These are phyloP conservation scores for Tetragnatha montana DNA, from an alignment of 2,888 invertebrate genomes.

Conservation along the genomic window DNA sequence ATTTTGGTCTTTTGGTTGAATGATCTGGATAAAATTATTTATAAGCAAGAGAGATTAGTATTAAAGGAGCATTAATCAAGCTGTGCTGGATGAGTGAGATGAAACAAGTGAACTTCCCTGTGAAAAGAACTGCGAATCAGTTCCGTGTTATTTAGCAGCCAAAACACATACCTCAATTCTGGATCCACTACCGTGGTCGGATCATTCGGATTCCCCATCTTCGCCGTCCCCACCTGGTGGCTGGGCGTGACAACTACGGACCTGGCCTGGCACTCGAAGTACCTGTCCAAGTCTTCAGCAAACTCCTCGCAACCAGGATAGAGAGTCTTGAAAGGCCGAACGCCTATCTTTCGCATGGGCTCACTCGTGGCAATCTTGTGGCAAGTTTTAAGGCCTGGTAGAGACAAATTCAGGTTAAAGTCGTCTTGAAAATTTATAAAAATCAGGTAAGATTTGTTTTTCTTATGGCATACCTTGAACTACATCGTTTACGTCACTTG, in stretches of 20 bases:
- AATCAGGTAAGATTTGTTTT: too few relatives aligned
- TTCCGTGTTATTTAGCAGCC: too few relatives aligned
- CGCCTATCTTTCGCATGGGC: constrained; percentile 11
- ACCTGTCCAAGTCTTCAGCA: background rate
- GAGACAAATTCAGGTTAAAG: background rate
- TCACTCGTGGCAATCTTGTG: background rate
- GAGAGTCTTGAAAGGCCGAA: background rate
- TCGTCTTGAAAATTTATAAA: too few relatives aligned
- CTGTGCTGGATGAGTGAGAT: too few relatives aligned
- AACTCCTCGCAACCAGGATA: constrained; percentile 14
- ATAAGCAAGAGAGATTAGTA: too few relatives aligned
- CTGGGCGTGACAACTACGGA: background rate
- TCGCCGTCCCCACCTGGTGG: constrained; percentile 30
- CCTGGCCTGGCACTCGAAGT: constrained; percentile 3
- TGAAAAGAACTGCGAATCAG: too few relatives aligned
- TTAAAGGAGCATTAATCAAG: too few relatives aligned
- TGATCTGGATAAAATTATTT: too few relatives aligned
- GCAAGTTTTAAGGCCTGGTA: constrained; percentile 37
- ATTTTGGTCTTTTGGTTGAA: too few relatives aligned
- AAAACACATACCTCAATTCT: constrained; percentile 17
- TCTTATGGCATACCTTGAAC: background rate
- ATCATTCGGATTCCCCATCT: constrained; percentile 51
- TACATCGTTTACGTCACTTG: background rate
- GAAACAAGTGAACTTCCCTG: too few relatives aligned
- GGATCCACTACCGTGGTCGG: constrained; percentile 51